Conservation (phyloP, 2,888 invertebrate genomes). For the Mesodorylaimus sp. region DNA sequence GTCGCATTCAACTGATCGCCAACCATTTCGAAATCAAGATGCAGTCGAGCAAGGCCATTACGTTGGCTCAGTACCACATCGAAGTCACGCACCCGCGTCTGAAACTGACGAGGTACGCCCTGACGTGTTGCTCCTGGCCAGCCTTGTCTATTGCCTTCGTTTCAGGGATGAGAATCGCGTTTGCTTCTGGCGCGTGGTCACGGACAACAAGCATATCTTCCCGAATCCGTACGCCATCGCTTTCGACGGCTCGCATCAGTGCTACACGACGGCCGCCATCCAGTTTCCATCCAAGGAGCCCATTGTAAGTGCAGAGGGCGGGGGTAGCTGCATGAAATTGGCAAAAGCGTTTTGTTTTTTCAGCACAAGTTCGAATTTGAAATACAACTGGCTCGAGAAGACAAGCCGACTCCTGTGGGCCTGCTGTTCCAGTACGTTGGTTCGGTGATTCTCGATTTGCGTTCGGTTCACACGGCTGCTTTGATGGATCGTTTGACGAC, state of each 20-base stretch:
- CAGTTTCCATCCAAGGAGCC: too few relatives aligned
- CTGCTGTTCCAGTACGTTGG: constrained; percentile 19
- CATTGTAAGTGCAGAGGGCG: too few relatives aligned
- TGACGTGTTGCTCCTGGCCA: too few relatives aligned
- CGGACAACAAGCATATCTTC: constrained; percentile 18
- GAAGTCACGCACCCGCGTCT: constrained; percentile 22
- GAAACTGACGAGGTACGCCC: constrained; percentile 19
- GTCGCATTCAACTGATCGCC: constrained; percentile 7
- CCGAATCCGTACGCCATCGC: constrained; percentile 20
- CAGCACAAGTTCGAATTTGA: constrained; percentile 5
- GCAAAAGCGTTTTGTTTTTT: too few relatives aligned
- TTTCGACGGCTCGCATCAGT: constrained; percentile 18
- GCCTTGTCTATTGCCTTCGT: too few relatives aligned
- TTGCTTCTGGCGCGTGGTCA: constrained; percentile 23
- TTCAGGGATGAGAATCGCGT: constrained; percentile 22
- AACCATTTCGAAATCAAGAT: constrained; percentile 22
- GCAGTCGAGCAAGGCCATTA: constrained; percentile 15
- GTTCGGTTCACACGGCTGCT: constrained; percentile 17
- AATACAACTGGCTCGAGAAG: constrained; percentile 3
- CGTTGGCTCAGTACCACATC: constrained; percentile 24
- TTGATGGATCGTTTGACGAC: constrained; percentile 16
- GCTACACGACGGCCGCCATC: too few relatives aligned
- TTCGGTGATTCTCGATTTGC: constrained; percentile 20
- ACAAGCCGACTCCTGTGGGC: constrained; percentile 12
- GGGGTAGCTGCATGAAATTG: too few relatives aligned